Base-by-base conservation (phyloP, 2,113 vertebrate genomes). In the Reinhardtius hippoglossoides region DNA sequence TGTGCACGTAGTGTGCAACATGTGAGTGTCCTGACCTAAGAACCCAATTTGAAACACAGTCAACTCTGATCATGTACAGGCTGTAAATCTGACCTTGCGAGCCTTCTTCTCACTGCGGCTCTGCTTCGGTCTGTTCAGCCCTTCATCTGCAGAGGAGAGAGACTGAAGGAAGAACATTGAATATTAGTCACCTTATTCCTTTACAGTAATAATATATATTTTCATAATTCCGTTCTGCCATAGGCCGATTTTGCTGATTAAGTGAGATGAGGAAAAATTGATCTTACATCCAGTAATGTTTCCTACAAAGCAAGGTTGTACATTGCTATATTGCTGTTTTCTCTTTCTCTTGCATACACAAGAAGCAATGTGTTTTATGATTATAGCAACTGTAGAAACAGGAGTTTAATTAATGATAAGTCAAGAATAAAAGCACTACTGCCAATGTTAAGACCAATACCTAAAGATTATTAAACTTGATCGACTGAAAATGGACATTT, bases 61-160 rank as follows among this genome's bases (percentile, higher is more conserved):
- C 16, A 27, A 64, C 20, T 65, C 59, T 4, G 16, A 26, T 20
- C 9, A 20, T 55, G 61, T 52, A 12, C 9, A 61, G 20, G 18
- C 6, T 48, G 7, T 48, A 9, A 9, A 9, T 67, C 93, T 80
- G 59, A 98, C 97, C 97, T 99, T 99, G 5, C 97, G 93, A 23
- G 98, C 97, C 60, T 99, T 99, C 92, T 99, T 99, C 91, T 99
- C 97, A 31, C 98, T 99, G 71, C 97, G 96, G 80, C 97, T 99
- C 92, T 99, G 97, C 88, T 98, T 99, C 9, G 96, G 96, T 88
- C 96, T 96, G 93, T 96, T 95, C 4, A 94, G 79, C 0, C 93
- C 94, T 40, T 99, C 97, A 64, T 98, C 97, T 0, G 93, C 93
- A 37, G 94, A 86, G 44, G 96, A 92, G 16, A 94, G 86, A 0